Percentiles rank a stretch among this genome's conserved stretches.
These are phyloP conservation scores for Drosophila falleni DNA, from an alignment of 2,888 invertebrate genomes.

Conservation along the genomic window DNA sequence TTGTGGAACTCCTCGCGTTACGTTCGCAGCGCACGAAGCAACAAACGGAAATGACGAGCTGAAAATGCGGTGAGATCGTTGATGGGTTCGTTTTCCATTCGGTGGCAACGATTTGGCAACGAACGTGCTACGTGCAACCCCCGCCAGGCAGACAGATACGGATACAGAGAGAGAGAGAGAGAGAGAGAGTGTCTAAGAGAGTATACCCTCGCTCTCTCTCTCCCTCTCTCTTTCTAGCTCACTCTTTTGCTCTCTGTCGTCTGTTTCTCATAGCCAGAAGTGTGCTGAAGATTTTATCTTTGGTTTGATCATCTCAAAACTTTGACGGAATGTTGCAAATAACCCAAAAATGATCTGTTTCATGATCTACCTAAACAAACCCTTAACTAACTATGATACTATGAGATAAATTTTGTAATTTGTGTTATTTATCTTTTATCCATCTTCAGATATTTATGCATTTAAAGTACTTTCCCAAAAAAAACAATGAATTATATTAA, in stretches of 20 bases:
- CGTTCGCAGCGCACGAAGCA: slow-evolving; percentile 69
- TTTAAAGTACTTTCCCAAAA: no score
- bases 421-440: no score
- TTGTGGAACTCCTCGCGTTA: slow-evolving; percentile 26
- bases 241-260: background rate
- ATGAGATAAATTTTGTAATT: background rate
- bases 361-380: slow-evolving; percentile 1
- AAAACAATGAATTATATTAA: background rate
- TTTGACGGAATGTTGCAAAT: background rate
- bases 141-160: slow-evolving; percentile 7
- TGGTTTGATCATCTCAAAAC: background rate
- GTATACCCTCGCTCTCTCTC: background rate
- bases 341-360: background rate
- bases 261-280: slow-evolving; percentile 6
- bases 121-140: slow-evolving; percentile 44
- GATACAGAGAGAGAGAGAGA: no score
- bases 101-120: slow-evolving; percentile 24
- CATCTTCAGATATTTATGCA: background rate
- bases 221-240: background rate
- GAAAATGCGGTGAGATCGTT: slow-evolving; percentile 36
- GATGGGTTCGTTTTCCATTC: slow-evolving; percentile 46
- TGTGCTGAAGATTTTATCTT: slow-evolving; percentile 12
- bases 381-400: background rate
- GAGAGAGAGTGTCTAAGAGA: background rate
- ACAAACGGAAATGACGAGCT: slow-evolving; percentile 73